These are phyloP conservation scores for Micropterix aruncella DNA, from an alignment of 2,888 invertebrate genomes.

Conservation along the genomic window DNA sequence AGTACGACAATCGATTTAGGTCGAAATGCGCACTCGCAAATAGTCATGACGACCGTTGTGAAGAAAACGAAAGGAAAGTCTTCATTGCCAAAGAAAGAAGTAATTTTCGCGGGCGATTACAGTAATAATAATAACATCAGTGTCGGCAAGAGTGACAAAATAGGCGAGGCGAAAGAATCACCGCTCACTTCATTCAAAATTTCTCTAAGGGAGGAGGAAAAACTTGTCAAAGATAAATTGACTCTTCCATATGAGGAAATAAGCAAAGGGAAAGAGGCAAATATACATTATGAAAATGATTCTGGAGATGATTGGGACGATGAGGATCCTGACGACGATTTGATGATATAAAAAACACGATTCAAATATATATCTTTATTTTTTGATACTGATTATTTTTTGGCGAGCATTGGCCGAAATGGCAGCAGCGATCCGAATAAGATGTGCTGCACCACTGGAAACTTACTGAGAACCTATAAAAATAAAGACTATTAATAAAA, in stretches of 20 bases:
- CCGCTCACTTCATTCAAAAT: conserved; percentile 44
- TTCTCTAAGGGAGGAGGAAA: conserved; percentile 44
- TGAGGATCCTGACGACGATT: conserved; percentile 78
- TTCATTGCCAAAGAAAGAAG: background rate
- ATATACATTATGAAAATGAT: conserved; percentile 64
- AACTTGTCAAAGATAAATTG: conserved; percentile 40
- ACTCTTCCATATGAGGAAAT: conserved; percentile 38
- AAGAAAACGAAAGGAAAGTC: conserved; percentile 14
- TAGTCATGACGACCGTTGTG: conserved; percentile 6
- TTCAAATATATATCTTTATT: conserved; percentile 1
- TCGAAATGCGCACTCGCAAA: conserved; percentile 19
- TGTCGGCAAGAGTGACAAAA: background rate
- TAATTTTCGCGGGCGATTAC: background rate
- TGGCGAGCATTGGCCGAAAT: conserved; percentile 34
- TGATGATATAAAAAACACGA: conserved; percentile 53
- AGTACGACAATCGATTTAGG: conserved; percentile 21
- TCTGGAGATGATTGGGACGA: conserved; percentile 72
- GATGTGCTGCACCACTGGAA: conserved; percentile 90
- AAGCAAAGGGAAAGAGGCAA: conserved; percentile 13
- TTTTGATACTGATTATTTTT: conserved; percentile 1
- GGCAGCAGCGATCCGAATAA: conserved; percentile 82
- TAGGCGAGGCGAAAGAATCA: background rate
- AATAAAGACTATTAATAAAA: too few relatives aligned
- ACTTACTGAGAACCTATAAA: conserved; percentile 78
- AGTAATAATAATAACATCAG: too few relatives aligned